Evolutionary conservation across 1,140 invertebrate species (phyloP), one percentile per base, ranked within the genome.

Genomic region (Helicoverpa zea): DNA sequence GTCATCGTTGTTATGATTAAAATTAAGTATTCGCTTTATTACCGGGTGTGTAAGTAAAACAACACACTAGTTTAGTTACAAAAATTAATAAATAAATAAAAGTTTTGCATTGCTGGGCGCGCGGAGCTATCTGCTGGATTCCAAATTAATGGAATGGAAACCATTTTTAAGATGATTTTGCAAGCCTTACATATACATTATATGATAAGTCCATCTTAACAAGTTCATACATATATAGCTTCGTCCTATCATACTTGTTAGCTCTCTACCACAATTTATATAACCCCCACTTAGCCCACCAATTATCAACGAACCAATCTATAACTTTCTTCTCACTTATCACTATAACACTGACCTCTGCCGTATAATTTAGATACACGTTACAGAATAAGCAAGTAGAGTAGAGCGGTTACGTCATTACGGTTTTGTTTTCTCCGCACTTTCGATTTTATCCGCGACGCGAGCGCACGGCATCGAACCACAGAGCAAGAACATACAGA

Each of bases 371-470:
- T 77, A 52, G 49, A 54, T 23, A 54, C 61, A 66, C 23, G 75
- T 77, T 66, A 77, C 49, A 77, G 75, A 77, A 77, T 77, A 77
- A 54, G 18, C 75, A 66, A 77, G 59, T 77, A 29, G 49, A 89
- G 82, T 88, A 84, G 83, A 84, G 83, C 84, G 74, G 73, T 88
- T 88, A 76, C 88, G 81, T 87, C 84, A 86, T 35, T 0, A 47
- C 18, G 43, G 64, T 82, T 85, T 89, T 89, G 83, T 89, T 89
- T 88, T 89, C 87, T 83, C 87, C 54, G 70, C 81, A 85, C 88
- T 89, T 89, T 89, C 88, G 86, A 85, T 89, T 88, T 86, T 84
- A 81, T 83, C 79, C 54, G 75, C 79, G 54, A 61, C 63, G 75
- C 29, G n/a, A 14, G 66, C 68, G 58, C 73, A 77, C 66, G 78